Conservation (phyloP, 1,140 invertebrate genomes). For the Tetramorium alpestre region DNA sequence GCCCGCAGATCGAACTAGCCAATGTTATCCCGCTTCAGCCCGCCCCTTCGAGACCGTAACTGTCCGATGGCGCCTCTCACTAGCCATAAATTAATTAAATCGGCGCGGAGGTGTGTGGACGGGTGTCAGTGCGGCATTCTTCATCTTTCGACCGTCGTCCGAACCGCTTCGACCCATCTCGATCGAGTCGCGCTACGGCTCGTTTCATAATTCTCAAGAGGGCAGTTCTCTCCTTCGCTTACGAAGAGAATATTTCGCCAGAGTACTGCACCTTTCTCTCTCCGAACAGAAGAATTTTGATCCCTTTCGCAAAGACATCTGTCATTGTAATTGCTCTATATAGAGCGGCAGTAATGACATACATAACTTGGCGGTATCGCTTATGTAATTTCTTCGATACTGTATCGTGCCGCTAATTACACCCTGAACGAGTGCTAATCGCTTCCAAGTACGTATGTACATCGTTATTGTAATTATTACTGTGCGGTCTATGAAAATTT, state of each 20-base stretch:
- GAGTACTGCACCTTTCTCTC: background rate
- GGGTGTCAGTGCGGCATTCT: slow-evolving; percentile 77
- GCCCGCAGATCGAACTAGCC: slow-evolving; percentile 19
- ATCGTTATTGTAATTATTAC: slow-evolving; percentile 36
- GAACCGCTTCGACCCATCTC: slow-evolving; percentile 58
- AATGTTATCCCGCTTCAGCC: background rate
- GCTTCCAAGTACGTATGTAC: slow-evolving; percentile 47
- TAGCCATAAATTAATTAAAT: slow-evolving; percentile 86
- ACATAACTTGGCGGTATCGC: background rate
- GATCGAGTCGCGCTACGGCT: slow-evolving; percentile 36
- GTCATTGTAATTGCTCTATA: background rate
- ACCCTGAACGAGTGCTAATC: slow-evolving; percentile 35
- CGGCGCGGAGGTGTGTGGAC: slow-evolving; percentile 84
- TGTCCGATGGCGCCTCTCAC: slow-evolving; percentile 81
- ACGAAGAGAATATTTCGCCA: background rate
- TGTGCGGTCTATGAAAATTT: slow-evolving; percentile 1
- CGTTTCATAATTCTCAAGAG: slow-evolving; percentile 54
- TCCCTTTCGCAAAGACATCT: background rate
- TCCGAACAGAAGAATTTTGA: background rate
- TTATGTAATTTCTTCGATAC: slow-evolving; percentile 37
- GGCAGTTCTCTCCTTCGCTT: slow-evolving; percentile 50
- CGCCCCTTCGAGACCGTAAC: slow-evolving; percentile 51
- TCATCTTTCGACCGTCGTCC: slow-evolving; percentile 67
- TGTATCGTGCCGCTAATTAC: slow-evolving; percentile 48
- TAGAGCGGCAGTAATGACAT: background rate